Percentiles rank a stretch among this genome's conserved stretches.
Conservation (phyloP, 2,113 vertebrate species). For the Onychorhynchus coronatus region DNA sequence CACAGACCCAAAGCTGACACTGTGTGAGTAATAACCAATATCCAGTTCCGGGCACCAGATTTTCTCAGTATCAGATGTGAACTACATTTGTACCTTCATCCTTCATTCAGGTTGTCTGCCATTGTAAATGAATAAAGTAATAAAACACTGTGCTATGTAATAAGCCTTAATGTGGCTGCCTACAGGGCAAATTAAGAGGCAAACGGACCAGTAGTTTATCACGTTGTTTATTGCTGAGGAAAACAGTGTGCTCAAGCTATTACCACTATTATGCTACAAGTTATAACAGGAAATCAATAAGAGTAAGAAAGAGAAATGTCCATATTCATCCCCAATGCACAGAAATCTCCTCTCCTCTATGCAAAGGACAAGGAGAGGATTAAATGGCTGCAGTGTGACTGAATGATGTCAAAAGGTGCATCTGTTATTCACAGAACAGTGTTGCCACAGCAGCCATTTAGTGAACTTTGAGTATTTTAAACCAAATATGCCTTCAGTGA, state of each 20-base stretch:
- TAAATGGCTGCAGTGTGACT: not conserved
- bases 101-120: not conserved
- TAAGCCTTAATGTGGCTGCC: constrained; percentile 29
- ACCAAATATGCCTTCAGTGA: not conserved
- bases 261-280: constrained; percentile 35
- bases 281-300: constrained; percentile 60
- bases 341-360: not conserved
- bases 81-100: not conserved
- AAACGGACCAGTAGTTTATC: constrained; percentile 34
- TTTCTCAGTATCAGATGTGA: not conserved
- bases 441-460: not conserved
- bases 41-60: not conserved
- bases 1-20: not conserved
- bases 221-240: constrained; percentile 32
- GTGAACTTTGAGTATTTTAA: not conserved
- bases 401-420: not conserved
- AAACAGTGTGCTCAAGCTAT: not conserved
- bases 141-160: constrained; percentile 1
- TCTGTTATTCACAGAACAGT: not conserved
- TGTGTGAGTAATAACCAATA: not conserved
- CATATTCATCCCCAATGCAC: not conserved
- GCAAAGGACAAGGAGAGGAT: not conserved
- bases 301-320: constrained; percentile 15
- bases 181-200: constrained; percentile 39
- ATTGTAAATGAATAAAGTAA: constrained; percentile 43